A percentile compares a stretch with the other conserved stretches of the same genome.
These are phyloP conservation scores for Pilophorus perplexus DNA, from an alignment of 2,888 invertebrate genomes.

Conservation along the genomic window DNA sequence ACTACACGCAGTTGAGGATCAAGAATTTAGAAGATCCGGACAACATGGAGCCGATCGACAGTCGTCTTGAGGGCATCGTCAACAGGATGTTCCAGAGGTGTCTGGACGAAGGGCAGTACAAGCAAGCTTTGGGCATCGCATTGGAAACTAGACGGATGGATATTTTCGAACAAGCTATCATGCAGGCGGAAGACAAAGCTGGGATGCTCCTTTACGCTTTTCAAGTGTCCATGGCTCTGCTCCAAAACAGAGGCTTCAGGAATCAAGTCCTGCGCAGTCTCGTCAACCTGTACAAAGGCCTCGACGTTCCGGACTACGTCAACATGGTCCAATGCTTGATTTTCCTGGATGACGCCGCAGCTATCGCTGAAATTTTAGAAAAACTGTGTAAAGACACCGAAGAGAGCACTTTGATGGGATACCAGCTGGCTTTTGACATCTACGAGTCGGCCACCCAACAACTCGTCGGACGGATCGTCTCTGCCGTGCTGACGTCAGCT, in stretches of 20 bases:
- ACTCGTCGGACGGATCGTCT: conserved; percentile 82
- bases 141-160: conserved; percentile 97
- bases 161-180: conserved; percentile 88
- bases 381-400: conserved; percentile 76
- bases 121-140: conserved; percentile 94
- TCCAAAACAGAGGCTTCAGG: conserved; percentile 90
- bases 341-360: conserved; percentile 88
- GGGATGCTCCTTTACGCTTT: conserved; percentile 94
- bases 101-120: conserved; percentile 88
- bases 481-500: conserved; percentile 74
- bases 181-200: conserved; percentile 84
- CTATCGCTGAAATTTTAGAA: conserved; percentile 90
- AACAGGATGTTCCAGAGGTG: conserved; percentile 97
- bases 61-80: conserved; percentile 86
- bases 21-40: conserved; percentile 64
- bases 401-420: conserved; percentile 89
- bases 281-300: conserved; percentile 83
- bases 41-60: conserved; percentile 69
- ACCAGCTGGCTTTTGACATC: conserved; percentile 97
- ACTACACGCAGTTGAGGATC: conserved; percentile 84
- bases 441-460: conserved; percentile 99
- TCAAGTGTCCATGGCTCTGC: conserved; percentile 90
- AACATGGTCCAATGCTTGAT: conserved; percentile 98
- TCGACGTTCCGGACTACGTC: conserved; percentile 92
- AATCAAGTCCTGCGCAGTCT: conserved; percentile 84